phyloP scores from a whole-genome alignment of 2,888 invertebrate genomes.

The Synergus laeviventris region DNA sequence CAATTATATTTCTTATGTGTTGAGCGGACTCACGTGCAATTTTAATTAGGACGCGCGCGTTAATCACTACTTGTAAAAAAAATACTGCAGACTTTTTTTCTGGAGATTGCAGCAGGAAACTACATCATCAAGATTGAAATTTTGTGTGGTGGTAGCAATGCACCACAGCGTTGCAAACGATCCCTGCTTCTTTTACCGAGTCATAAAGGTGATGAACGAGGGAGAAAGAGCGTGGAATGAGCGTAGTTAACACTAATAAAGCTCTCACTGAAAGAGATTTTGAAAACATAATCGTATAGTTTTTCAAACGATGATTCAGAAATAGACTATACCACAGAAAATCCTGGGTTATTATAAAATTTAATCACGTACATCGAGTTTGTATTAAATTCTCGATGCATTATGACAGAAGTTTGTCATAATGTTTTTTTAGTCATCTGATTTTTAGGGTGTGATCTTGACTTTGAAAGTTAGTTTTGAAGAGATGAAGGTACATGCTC shows the following conservation, averaged over 20 bases:
- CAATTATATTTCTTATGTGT: neutral
- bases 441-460: constrained; percentile 7
- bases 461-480: constrained; percentile 1
- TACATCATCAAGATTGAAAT: constrained; percentile 35
- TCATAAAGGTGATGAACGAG: constrained; percentile 37
- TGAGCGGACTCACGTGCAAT: neutral
- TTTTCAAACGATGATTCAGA: constrained; percentile 4
- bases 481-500: neutral
- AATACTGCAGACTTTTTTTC: constrained; percentile 6
- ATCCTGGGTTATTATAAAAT: neutral
- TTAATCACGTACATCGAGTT: neutral
- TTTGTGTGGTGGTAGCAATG: constrained; percentile 33
- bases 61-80: constrained; percentile 14
- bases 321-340: neutral
- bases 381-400: no score
- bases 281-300: constrained; percentile 16
- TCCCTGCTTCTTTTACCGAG: constrained; percentile 25
- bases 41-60: constrained; percentile 2
- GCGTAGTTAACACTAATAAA: constrained; percentile 30
- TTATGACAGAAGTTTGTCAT: no score
- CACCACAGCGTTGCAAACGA: constrained; percentile 33
- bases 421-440: neutral
- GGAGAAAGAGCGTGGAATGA: constrained; percentile 27
- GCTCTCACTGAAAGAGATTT: constrained; percentile 35
- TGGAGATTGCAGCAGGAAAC: constrained; percentile 25